Evolutionary conservation across 2,797 vertebrate species (phyloP).

Genomic region (Basileuterus tristriatus): DNA sequence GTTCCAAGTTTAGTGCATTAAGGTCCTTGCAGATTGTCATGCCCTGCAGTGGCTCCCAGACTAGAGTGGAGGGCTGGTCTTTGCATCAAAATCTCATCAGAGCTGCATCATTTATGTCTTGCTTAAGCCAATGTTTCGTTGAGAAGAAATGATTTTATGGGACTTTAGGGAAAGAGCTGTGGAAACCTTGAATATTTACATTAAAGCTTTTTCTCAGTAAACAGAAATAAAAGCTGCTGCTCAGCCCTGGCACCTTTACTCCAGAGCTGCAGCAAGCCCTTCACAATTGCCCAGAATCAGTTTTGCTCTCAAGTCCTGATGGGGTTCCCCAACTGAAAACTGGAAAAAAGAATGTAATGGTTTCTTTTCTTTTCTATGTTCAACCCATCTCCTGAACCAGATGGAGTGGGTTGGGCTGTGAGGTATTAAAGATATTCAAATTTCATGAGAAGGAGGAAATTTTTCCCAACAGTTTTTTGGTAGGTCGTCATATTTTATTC

Average conservation of each 20-base stretch:
- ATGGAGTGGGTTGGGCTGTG: constrained; percentile 7
- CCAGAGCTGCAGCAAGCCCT: not conserved
- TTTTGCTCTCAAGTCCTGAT: not conserved
- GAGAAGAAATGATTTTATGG: not conserved
- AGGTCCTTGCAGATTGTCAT: not conserved
- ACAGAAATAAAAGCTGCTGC: not conserved
- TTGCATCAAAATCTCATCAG: not conserved
- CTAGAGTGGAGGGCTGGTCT: not conserved
- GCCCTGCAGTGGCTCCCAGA: not conserved
- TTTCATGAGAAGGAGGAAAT: not conserved
- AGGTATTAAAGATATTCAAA: constrained; percentile 2
- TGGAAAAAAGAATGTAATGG: not conserved
- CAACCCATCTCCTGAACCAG: not conserved
- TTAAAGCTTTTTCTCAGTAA: not conserved
- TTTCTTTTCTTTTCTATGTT: not conserved
- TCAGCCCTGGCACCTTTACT: not conserved
- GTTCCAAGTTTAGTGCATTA: not conserved
- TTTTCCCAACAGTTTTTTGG: not conserved
- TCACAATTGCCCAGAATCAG: not conserved
- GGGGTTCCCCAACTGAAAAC: not conserved
- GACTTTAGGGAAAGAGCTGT: not conserved
- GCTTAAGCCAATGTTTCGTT: not conserved
- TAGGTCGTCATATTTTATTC: not conserved
- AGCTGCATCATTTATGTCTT: not conserved
- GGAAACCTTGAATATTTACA: not conserved